These are phyloP conservation scores for Ophthalmolycus amberensis DNA, from an alignment of 2,113 vertebrate species.

Conservation along the genomic window DNA sequence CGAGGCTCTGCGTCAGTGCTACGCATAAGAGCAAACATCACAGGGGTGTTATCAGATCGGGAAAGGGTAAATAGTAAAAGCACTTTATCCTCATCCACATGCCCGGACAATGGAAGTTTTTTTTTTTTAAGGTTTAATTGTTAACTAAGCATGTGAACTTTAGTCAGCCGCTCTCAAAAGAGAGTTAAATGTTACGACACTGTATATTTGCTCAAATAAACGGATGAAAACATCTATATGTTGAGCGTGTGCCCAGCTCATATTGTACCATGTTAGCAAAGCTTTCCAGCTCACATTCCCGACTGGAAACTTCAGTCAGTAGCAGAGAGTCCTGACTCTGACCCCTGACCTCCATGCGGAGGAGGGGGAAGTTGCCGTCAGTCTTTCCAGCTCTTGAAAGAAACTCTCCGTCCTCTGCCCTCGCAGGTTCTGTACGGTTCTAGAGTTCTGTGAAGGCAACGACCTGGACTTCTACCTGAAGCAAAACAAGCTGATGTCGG, in stretches of 20 bases:
- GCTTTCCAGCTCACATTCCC: not conserved
- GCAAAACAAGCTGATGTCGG: constrained; percentile 98
- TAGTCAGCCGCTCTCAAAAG: not conserved
- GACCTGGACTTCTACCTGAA: constrained; percentile 99
- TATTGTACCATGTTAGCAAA: not conserved
- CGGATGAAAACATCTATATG: not conserved
- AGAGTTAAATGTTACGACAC: too few species aligned
- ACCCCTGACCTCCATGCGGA: constrained; percentile 32
- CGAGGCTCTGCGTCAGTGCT: not conserved
- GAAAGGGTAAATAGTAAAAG: constrained; percentile 20
- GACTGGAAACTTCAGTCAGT: not conserved
- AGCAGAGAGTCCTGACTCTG: constrained; percentile 27
- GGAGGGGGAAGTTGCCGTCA: not conserved
- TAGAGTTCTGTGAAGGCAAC: constrained; percentile 99
- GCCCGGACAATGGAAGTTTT: constrained; percentile 31
- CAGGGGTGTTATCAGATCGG: constrained; percentile 4
- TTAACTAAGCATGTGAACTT: constrained; percentile 6
- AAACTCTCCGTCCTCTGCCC: not conserved
- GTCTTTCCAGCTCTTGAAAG: not conserved
- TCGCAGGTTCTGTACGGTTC: constrained; percentile 96
- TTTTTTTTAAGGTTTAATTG: constrained; percentile 13
- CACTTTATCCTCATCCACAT: constrained; percentile 12
- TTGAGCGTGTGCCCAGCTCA: not conserved
- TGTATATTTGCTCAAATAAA: not conserved
- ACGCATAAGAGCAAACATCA: constrained; percentile 16